phyloP scores from a whole-genome alignment of 2,888 invertebrate species.

The Lasioglossum villosulum region DNA sequence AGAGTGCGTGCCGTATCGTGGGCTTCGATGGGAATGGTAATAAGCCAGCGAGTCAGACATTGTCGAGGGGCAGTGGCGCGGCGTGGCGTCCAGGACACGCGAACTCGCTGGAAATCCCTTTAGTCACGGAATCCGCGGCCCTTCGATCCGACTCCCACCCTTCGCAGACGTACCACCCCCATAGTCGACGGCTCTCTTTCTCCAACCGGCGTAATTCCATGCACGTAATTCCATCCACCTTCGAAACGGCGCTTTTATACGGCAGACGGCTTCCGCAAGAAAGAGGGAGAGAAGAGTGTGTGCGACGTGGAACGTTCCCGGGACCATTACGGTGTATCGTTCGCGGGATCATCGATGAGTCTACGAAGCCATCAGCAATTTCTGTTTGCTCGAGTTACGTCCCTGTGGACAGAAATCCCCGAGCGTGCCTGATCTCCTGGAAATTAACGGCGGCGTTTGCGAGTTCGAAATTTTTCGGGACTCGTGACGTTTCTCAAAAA shows the following conservation, averaged over 20 bases:
- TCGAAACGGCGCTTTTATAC: conserved; percentile 59
- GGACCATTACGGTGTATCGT: conserved; percentile 44
- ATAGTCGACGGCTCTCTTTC: conserved; percentile 24
- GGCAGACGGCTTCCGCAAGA: not conserved
- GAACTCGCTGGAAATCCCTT: conserved; percentile 62
- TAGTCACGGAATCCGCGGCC: conserved; percentile 66
- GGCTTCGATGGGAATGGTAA: conserved; percentile 67
- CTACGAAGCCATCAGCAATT: conserved; percentile 29
- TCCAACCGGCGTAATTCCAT: conserved; percentile 61
- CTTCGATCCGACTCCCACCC: conserved; percentile 47
- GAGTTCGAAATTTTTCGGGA: too few species aligned
- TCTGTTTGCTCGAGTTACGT: conserved; percentile 2
- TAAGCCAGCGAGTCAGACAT: conserved; percentile 65
- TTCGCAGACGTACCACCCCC: conserved; percentile 20
- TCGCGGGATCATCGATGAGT: conserved; percentile 28
- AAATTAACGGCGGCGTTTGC: not conserved
- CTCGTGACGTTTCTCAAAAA: too few species aligned
- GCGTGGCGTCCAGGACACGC: conserved; percentile 55
- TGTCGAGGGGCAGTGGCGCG: conserved; percentile 23
- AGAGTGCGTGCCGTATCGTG: conserved; percentile 62
- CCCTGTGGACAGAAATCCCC: not conserved
- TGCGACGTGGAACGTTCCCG: conserved; percentile 39
- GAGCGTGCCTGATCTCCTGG: not conserved
- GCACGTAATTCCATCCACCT: conserved; percentile 67
- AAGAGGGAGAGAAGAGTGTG: not conserved